These are phyloP conservation scores for Pristionchus mayeri DNA, from an alignment of 2,888 invertebrate species.

Conservation along the genomic window DNA sequence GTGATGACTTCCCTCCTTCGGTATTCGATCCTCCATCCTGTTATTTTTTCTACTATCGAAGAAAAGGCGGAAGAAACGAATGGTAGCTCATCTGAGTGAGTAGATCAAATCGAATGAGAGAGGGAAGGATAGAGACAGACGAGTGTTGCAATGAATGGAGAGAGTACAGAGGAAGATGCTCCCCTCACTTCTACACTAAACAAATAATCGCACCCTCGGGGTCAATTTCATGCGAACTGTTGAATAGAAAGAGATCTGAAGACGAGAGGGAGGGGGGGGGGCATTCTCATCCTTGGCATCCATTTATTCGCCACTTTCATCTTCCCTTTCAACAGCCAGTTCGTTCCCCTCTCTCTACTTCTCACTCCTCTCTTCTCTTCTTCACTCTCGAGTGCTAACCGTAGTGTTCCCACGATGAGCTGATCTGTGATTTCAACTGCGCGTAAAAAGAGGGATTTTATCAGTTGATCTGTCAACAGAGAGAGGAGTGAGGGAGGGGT, in stretches of 20 bases:
- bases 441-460: conserved; percentile 30
- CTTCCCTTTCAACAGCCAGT: not conserved
- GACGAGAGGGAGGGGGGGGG: not conserved
- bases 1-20: not conserved
- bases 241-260: conserved; percentile 25
- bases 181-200: not conserved
- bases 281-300: not conserved
- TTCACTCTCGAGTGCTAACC: not conserved
- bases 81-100: not conserved
- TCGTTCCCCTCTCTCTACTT: not conserved
- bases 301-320: not conserved
- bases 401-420: not conserved
- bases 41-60: not conserved
- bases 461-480: conserved; percentile 35
- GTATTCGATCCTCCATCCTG: conserved; percentile 23
- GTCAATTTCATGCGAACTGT: not conserved
- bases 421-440: conserved; percentile 2
- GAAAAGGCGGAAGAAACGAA: conserved; percentile 1
- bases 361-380: not conserved
- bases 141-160: conserved; percentile 19
- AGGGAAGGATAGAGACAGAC: not conserved
- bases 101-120: conserved; percentile 15
- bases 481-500: not conserved
- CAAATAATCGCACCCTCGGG: conserved; percentile 37
- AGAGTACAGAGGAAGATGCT: conserved; percentile 16